phyloP scores from a whole-genome alignment of 2,888 invertebrate genomes.

The Erebia palarica region DNA sequence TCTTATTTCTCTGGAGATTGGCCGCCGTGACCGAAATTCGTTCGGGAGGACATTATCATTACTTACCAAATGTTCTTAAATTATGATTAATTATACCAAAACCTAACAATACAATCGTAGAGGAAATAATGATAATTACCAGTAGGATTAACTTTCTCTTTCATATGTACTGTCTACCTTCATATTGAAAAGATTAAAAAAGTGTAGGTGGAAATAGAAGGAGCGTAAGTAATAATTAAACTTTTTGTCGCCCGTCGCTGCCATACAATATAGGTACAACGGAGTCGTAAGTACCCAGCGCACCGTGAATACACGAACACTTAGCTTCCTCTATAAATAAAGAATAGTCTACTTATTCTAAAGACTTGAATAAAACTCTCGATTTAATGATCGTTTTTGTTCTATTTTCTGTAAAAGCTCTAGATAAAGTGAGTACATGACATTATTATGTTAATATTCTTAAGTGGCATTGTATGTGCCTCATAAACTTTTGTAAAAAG shows the following conservation, averaged over 20 bases:
- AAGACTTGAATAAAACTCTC: conserved; percentile 10
- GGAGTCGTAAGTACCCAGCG: conserved; percentile 29
- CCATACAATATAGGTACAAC: neutral
- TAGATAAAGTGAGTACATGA: neutral
- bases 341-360: neutral
- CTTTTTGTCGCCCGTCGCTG: conserved; percentile 15
- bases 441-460: too few species aligned
- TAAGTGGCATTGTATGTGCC: too few species aligned
- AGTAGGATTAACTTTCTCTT: too few species aligned
- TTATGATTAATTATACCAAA: too few species aligned
- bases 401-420: neutral
- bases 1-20: too few species aligned
- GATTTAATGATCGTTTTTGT: conserved; percentile 1
- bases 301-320: conserved; percentile 33
- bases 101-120: too few species aligned
- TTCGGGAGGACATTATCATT: too few species aligned
- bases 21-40: too few species aligned
- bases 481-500: too few species aligned
- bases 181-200: conserved; percentile 9
- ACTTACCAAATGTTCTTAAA: too few species aligned
- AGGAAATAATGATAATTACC: too few species aligned
- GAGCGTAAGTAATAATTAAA: conserved; percentile 21
- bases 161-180: too few species aligned
- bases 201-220: conserved; percentile 10
- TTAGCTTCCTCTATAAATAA: conserved; percentile 18